Evolutionary conservation across 1,140 invertebrate genomes (phyloP).

Genomic region (Drosophila auraria): DNA sequence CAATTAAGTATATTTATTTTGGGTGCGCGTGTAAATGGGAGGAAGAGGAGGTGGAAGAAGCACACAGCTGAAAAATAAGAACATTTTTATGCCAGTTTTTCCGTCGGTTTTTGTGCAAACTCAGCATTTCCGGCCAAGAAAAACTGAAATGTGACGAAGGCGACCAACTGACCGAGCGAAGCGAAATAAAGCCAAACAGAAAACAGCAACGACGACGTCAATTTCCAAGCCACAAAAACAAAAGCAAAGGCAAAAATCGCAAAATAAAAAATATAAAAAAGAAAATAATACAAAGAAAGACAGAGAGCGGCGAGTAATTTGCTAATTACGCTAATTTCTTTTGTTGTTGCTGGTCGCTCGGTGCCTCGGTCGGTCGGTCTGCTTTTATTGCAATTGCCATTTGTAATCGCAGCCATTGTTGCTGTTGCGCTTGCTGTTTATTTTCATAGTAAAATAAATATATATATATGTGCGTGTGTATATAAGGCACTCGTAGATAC

Average conservation of each 20-base stretch:
- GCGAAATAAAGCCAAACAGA: slow-evolving; percentile 32
- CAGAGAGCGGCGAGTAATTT: slow-evolving; percentile 68
- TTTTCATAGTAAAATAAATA: slow-evolving; percentile 77
- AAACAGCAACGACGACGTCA: slow-evolving; percentile 52
- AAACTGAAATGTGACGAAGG: slow-evolving; percentile 79
- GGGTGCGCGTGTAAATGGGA: slow-evolving; percentile 67
- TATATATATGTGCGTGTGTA: not conserved
- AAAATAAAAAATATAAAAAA: slow-evolving; percentile 6
- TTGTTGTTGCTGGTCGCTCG: slow-evolving; percentile 65
- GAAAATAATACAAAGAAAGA: slow-evolving; percentile 18
- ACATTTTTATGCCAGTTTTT: slow-evolving; percentile 74
- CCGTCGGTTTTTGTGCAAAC: slow-evolving; percentile 74
- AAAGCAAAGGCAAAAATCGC: slow-evolving; percentile 26
- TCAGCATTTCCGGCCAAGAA: slow-evolving; percentile 81
- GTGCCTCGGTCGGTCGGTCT: slow-evolving; percentile 29
- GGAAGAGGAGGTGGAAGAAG: slow-evolving; percentile 11
- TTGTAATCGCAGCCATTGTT: slow-evolving; percentile 63
- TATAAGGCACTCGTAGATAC: slow-evolving; percentile 33
- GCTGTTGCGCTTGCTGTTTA: slow-evolving; percentile 48
- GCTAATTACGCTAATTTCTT: slow-evolving; percentile 82
- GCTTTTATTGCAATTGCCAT: slow-evolving; percentile 67
- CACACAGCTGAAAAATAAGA: slow-evolving; percentile 29
- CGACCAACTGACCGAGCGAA: slow-evolving; percentile 69
- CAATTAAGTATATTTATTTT: slow-evolving; percentile 82
- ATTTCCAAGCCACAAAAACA: slow-evolving; percentile 67